Evolutionary conservation across 2,113 vertebrate genomes (phyloP), one percentile per base, ranked within the genome.

Genomic region (Mastomys natalensis): DNA sequence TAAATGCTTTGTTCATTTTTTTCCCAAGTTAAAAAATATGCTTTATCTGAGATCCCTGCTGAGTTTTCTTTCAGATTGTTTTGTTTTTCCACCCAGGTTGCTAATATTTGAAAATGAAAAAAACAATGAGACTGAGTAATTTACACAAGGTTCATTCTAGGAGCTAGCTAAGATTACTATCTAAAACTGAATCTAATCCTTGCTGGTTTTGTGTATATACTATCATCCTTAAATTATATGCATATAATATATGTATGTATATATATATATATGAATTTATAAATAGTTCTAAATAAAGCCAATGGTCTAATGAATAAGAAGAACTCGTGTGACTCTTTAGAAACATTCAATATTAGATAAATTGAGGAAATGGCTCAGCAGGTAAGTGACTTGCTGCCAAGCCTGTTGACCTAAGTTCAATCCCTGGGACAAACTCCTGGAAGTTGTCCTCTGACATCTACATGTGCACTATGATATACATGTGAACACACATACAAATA

Each of bases 31-130:
- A 53, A 55, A 76, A 97, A 90, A 90, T 64, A 64, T 82, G 85
- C 84, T 96, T 95, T 96, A 85, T 96, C 64, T 94, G 87, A 95
- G 60, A 89, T 95, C 55, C 92, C 92, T 94, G 96, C 95, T 95
- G 91, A 91, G 86, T 37, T 97, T 90, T 87, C 96, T 90, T 96
- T 95, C 73, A 95, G 88, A 80, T 37, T 92, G 60, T 91, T 91
- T 94, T 93, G 81, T 40, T 58, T 43, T 29, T 5, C 62, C 37
- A 76, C 73, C 76, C 92, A 95, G 66, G 74, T 87, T 95, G 92
- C 93, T 89, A 88, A 73, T 95, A 89, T 91, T 94, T 98, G 82
- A 95, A 98, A 97, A 85, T 45, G 21, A 40, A 64, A 72, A 72
- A 76, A 64, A 74, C 53, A 55, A 24, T 40, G 19, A 92, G 29